Evolutionary conservation across 2,113 vertebrate species (phyloP), one percentile per base, ranked within the genome.

Genomic region (Paramormyrops kingsleyae): DNA sequence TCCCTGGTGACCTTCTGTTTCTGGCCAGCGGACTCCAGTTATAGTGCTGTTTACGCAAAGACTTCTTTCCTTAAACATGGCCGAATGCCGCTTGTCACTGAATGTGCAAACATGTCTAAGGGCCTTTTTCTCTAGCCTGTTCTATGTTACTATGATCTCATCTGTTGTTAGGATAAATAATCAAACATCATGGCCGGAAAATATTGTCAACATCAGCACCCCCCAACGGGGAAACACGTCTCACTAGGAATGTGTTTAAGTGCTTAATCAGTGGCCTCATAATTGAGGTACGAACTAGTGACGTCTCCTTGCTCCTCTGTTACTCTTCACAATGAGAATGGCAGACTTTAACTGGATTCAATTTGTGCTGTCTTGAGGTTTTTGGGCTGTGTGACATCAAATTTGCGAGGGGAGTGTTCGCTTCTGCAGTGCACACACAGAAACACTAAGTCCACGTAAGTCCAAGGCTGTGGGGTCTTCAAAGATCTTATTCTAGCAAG

Each of bases 101-200:
- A 3, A 4, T 19, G 15, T 70, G 1, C 46, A 90, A 90, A 90
- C 70, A 87, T 80, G 85, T 90, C 89, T 35, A 87, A 52, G 50
- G 46, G 44, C 6, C 42, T 70, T 74, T 47, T 70, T 87, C 46
- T 42, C 13, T 50, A 21, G 46, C 35, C 85, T 52, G 62, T 13
- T 80, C 15, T 44, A n/a, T 46, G 83, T 89, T 74, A 8, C 83
- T 50, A 59, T 84, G 83, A 89, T 44, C 80, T 77, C 44, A 13
- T 84, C 88, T 24, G 42, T 89, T 56, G 1, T 27, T 50, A 90
- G 50, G 62, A 53, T 44, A 77, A 70, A 87, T 44, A 87, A 31
- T 35, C 56, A 42, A 50, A 74, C 27, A 87, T 44, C 84, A 77
- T 66, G 53, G 27, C 6, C 24, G 17, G 27, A 87, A 87, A 31